Percentiles rank a stretch among this genome's conserved stretches.
phyloP scores from a whole-genome alignment of 2,113 vertebrate genomes.

The Bubo scandiacus region DNA sequence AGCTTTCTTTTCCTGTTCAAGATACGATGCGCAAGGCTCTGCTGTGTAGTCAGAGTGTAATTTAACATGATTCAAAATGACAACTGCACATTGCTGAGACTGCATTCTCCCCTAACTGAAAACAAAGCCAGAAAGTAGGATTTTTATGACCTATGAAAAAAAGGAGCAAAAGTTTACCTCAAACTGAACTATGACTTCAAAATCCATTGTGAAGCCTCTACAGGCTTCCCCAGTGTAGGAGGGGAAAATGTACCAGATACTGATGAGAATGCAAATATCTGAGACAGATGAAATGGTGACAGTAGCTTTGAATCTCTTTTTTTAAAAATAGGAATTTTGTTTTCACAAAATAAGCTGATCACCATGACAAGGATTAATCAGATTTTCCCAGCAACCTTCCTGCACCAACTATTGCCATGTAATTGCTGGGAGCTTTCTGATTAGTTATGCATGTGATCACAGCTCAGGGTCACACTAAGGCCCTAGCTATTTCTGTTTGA shows the following conservation, averaged over 20 bases:
- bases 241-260: background rate
- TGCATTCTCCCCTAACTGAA: background rate
- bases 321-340: background rate
- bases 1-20: background rate
- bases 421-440: background rate
- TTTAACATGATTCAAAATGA: background rate
- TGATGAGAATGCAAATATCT: background rate
- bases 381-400: background rate
- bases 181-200: background rate
- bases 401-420: background rate
- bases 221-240: background rate
- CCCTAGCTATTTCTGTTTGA: background rate
- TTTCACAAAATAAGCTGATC: background rate
- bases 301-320: background rate
- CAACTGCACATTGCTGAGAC: background rate
- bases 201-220: background rate
- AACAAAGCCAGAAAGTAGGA: background rate
- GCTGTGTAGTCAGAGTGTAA: background rate
- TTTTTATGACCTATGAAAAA: background rate
- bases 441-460: background rate
- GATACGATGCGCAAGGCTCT: background rate
- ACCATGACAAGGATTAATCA: background rate
- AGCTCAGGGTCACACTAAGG: constrained; percentile 3
- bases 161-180: background rate
- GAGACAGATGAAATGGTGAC: background rate